Base-by-base conservation (phyloP, 2,888 invertebrate genomes). In the Anorthoa munda region DNA sequence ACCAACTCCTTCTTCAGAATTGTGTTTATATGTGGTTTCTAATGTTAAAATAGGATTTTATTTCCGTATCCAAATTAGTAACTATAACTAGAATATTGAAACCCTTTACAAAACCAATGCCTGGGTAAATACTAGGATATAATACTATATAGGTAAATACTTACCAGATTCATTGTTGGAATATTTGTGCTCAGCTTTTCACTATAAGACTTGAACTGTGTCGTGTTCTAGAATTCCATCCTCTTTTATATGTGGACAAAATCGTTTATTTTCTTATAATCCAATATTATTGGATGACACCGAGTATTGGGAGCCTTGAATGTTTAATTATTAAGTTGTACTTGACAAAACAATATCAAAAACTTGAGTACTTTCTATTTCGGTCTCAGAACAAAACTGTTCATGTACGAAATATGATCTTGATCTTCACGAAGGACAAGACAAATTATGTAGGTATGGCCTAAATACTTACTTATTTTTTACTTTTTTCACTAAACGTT, bases 231-330 rank as follows among this genome's bases (percentile, higher is more conserved):
- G 67, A 81, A 79, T 63, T 74, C 78, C 72, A 67, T 59, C 82
- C 80, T 86, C 89, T 93, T 95, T 90, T 95, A 95, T 95, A 95
- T 67, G 89, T 75, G 65, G 77, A 82, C 81, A 75, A 85, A 87
- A 85, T 75, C 89, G 87, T 89, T 82, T 79, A 85, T 79, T 77
- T 81, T 76, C 75, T 84, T 88, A 84, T 85, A 87, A 89, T 84
- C 26, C 85, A 79, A 86, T 86, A 81, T 87, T 86, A 90, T 89
- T 77, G 83, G 87, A 87, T 89, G 91, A 87, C 89, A 91, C 85
- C 84, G 87, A 66, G 79, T 82, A 86, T 73, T 66, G 67, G 71
- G 60, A 83, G 81, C 93, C 94, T 94, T 94, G 93, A 85, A 61
- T 74, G 50, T 61, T 86, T 87, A 75, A 90, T 82, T 70, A 74